phyloP scores from a whole-genome alignment of 2,888 invertebrate species.

The Tricholauxania praeusta region DNA sequence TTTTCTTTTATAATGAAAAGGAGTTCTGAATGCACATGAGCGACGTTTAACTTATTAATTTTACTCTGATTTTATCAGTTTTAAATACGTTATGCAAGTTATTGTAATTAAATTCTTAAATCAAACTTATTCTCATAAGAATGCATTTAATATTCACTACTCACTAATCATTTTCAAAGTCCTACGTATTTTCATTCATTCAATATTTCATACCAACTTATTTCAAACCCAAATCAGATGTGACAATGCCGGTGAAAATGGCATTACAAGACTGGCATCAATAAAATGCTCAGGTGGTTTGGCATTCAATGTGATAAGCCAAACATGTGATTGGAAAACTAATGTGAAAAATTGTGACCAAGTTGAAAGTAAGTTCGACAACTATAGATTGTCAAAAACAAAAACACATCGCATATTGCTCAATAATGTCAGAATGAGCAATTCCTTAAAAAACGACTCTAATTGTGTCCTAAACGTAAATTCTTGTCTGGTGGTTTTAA shows the following conservation, averaged over 20 bases:
- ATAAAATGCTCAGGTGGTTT: constrained; percentile 91
- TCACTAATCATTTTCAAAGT: too few species aligned
- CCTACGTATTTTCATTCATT: background rate
- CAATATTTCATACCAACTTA: background rate
- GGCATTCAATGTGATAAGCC: constrained; percentile 93
- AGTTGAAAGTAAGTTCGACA: constrained; percentile 87
- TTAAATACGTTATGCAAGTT: too few species aligned
- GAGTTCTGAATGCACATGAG: too few species aligned
- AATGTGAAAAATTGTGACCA: constrained; percentile 96
- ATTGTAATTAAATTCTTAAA: background rate
- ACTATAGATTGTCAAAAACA: constrained; percentile 4
- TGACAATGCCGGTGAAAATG: constrained; percentile 90
- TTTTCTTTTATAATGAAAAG: too few species aligned
- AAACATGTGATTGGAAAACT: constrained; percentile 97
- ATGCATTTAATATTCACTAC: background rate
- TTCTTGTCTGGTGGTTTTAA: constrained; percentile 26
- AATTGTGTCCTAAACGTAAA: constrained; percentile 14
- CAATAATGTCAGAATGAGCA: background rate
- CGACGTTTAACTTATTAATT: background rate
- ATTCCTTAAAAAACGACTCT: constrained; percentile 4
- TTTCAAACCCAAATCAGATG: constrained; percentile 73
- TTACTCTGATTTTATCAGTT: background rate
- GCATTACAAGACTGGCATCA: constrained; percentile 86
- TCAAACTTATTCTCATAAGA: background rate
- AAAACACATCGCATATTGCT: background rate